phyloP scores from a whole-genome alignment of 1,140 invertebrate species.

The Scaptomyza pallida region DNA sequence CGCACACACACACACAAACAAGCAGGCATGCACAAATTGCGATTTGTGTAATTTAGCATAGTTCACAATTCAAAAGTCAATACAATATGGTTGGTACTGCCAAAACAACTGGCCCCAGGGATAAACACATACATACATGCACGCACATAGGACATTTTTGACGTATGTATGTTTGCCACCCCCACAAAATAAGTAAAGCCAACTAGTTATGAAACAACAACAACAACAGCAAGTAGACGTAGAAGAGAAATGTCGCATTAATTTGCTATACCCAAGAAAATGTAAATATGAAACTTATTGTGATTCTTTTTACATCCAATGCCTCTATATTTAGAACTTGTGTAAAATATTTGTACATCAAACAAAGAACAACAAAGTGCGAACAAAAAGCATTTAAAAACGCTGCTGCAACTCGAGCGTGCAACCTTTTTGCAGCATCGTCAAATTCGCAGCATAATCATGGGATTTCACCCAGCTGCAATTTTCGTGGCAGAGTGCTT shows the following conservation, averaged over 20 bases:
- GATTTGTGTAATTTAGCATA: constrained; percentile 38
- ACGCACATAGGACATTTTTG: constrained; percentile 20
- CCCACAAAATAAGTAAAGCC: constrained; percentile 26
- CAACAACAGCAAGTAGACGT: constrained; percentile 19
- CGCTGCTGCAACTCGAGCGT: constrained; percentile 27
- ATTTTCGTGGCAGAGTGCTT: constrained; percentile 75
- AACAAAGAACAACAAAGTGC: neutral
- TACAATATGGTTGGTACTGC: constrained; percentile 55
- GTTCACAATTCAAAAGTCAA: constrained; percentile 65
- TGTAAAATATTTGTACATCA: constrained; percentile 14
- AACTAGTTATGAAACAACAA: constrained; percentile 65
- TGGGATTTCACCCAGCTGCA: constrained; percentile 79
- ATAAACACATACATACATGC: constrained; percentile 16
- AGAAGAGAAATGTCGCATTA: constrained; percentile 39
- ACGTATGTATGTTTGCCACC: constrained; percentile 35
- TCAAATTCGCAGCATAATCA: constrained; percentile 76
- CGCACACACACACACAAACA: constrained; percentile 25
- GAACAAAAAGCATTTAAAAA: constrained; percentile 5
- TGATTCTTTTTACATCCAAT: constrained; percentile 6
- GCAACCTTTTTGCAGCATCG: constrained; percentile 33
- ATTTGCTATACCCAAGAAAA: constrained; percentile 29
- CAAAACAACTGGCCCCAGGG: constrained; percentile 34
- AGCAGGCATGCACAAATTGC: neutral
- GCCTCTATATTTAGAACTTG: constrained; percentile 8
- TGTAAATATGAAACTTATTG: constrained; percentile 30